A percentile compares a stretch with the other conserved stretches of the same genome.
Conservation (phyloP, 2,888 invertebrate genomes). For the Epinotia bilunana region DNA sequence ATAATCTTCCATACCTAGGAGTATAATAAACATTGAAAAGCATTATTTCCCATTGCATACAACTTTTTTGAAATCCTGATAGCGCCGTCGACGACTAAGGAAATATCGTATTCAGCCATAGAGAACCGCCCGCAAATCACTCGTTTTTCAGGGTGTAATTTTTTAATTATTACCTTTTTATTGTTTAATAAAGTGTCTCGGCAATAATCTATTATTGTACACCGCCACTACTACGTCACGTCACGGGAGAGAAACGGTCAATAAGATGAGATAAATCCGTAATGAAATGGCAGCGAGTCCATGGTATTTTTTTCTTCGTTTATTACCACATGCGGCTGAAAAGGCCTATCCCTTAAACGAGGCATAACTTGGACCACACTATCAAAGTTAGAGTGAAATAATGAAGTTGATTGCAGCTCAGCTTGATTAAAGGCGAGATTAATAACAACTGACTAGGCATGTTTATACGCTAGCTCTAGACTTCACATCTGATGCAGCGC, state of each 20-base stretch:
- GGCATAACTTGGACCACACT: slow-evolving; percentile 42
- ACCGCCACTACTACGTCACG: not conserved
- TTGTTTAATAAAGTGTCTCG: too few relatives aligned
- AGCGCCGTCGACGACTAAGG: too few relatives aligned
- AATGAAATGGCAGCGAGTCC: not conserved
- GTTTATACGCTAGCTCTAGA: slow-evolving; percentile 46
- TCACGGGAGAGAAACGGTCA: not conserved
- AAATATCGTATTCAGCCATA: too few relatives aligned
- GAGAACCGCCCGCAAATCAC: too few relatives aligned
- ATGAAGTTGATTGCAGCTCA: slow-evolving; percentile 63
- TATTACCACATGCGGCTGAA: not conserved
- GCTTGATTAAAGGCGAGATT: slow-evolving; percentile 70
- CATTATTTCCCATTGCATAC: too few relatives aligned
- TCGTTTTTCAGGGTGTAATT: too few relatives aligned
- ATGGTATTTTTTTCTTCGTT: too few relatives aligned
- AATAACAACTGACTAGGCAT: slow-evolving; percentile 60
- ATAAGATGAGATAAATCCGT: not conserved
- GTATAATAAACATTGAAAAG: too few relatives aligned
- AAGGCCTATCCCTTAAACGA: not conserved
- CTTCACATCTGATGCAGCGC: slow-evolving; percentile 18
- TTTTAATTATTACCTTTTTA: too few relatives aligned
- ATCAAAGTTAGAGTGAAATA: slow-evolving; percentile 57
- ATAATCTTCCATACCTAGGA: too few relatives aligned
- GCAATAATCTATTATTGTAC: too few relatives aligned
- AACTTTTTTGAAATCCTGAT: too few relatives aligned